Evolutionary conservation across 1,140 invertebrate species (phyloP).

Genomic region (Diabrotica virgifera): DNA sequence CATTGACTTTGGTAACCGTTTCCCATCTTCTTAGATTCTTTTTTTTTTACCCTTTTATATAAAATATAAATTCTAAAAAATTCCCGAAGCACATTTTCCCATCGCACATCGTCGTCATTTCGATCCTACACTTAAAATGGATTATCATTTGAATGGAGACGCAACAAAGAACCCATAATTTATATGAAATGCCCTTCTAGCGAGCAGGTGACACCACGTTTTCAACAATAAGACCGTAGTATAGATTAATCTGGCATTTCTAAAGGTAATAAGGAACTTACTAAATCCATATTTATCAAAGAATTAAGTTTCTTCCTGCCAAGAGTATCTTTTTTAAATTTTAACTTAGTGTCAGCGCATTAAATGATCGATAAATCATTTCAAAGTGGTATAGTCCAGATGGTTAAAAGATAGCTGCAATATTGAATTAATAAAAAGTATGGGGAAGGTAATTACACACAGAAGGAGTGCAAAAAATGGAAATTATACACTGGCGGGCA

Average conservation of each 20-base stretch:
- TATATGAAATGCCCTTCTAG: neutral
- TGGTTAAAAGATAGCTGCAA: too few relatives aligned
- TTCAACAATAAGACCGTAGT: neutral
- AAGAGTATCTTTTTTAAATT: too few relatives aligned
- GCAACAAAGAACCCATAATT: neutral
- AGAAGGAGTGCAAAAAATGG: too few relatives aligned
- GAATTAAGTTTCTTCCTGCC: neutral
- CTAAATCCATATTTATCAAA: neutral
- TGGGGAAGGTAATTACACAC: too few relatives aligned
- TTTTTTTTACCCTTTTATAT: too few relatives aligned
- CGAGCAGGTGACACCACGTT: neutral
- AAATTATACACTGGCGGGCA: too few relatives aligned
- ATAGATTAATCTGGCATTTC: conserved; percentile 2
- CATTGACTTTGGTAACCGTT: too few relatives aligned
- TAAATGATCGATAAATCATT: too few relatives aligned
- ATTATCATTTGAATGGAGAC: neutral
- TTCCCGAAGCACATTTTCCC: neutral
- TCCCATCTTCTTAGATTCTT: too few relatives aligned
- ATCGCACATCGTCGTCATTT: neutral
- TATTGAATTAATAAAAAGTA: too few relatives aligned
- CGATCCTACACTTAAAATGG: neutral
- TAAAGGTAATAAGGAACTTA: conserved; percentile 2
- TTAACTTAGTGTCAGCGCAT: too few relatives aligned
- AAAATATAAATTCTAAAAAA: neutral
- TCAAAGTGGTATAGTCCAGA: too few relatives aligned